Conservation (phyloP, 2,888 invertebrate genomes). For the Pantelozetes paolii region DNA sequence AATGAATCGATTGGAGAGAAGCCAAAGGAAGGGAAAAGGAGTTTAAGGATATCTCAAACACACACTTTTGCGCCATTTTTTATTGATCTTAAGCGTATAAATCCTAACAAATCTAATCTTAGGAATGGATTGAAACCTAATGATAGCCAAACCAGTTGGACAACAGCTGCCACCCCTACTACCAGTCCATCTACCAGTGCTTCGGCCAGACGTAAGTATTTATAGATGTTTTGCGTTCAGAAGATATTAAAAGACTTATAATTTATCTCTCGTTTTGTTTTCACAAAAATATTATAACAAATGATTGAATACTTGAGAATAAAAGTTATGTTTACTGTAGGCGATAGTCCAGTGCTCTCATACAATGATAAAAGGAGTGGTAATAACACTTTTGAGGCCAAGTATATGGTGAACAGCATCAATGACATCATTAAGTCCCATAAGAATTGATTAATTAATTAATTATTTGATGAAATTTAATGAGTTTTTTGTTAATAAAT, state of each 20-base stretch:
- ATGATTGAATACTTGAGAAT: conserved; percentile 5
- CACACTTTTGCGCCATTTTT: conserved; percentile 27
- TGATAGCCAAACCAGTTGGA: conserved; percentile 18
- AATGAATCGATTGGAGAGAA: background rate
- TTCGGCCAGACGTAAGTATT: conserved; percentile 18
- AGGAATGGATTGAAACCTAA: background rate
- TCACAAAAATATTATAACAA: conserved; percentile 12
- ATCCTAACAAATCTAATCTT: background rate
- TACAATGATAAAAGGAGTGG: background rate
- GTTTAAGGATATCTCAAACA: conserved; percentile 1
- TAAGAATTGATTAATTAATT: background rate
- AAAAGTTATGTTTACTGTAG: conserved; percentile 21
- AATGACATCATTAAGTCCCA: conserved; percentile 27
- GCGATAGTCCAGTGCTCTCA: background rate
- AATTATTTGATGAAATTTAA: background rate
- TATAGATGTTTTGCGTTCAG: background rate
- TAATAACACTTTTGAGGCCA: background rate
- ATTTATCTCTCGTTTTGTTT: background rate
- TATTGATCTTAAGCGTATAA: conserved; percentile 33
- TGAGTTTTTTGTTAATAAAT: background rate
- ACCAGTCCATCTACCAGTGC: background rate
- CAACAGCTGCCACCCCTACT: conserved; percentile 29
- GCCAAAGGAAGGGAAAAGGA: background rate
- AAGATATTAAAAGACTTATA: background rate
- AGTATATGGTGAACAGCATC: background rate